Conservation (phyloP, 2,888 invertebrate genomes). For the Vanessa cardui region DNA sequence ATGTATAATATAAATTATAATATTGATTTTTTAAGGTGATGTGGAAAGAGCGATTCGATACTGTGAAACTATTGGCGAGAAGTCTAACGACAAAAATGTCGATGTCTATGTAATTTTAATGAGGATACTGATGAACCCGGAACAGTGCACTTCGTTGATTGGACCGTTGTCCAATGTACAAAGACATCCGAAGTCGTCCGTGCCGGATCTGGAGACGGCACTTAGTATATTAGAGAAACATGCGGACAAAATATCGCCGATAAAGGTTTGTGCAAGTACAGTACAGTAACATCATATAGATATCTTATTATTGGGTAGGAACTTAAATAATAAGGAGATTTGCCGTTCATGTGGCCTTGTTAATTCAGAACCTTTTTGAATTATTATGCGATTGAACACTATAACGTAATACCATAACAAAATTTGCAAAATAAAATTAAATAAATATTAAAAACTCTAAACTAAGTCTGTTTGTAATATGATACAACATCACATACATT, state of each 20-base stretch:
- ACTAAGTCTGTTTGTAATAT: no score
- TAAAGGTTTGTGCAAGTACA: slow-evolving; percentile 79
- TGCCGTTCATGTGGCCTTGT: no score
- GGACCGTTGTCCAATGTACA: slow-evolving; percentile 75
- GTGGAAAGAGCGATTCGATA: slow-evolving; percentile 92
- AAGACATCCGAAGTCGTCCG: slow-evolving; percentile 83
- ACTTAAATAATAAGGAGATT: no score
- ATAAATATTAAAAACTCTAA: no score
- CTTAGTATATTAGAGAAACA: slow-evolving; percentile 91
- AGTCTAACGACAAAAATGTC: slow-evolving; percentile 59
- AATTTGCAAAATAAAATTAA: no score
- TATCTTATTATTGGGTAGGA: no score
- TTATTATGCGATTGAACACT: no score
- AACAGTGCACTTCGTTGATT: slow-evolving; percentile 55
- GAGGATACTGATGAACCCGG: slow-evolving; percentile 74
- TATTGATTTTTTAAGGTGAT: slow-evolving; percentile 81
- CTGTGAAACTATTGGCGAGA: slow-evolving; percentile 87
- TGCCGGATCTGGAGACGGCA: slow-evolving; percentile 91
- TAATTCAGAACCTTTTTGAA: no score
- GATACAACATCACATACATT: no score
- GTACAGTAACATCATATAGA: no score
- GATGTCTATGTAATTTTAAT: slow-evolving; percentile 86
- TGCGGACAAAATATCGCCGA: slow-evolving; percentile 92
- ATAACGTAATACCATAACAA: no score
- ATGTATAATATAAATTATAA: neutral